These are phyloP conservation scores for Cremastinae sp. DNA, from an alignment of 2,888 invertebrate genomes.

Conservation along the genomic window DNA sequence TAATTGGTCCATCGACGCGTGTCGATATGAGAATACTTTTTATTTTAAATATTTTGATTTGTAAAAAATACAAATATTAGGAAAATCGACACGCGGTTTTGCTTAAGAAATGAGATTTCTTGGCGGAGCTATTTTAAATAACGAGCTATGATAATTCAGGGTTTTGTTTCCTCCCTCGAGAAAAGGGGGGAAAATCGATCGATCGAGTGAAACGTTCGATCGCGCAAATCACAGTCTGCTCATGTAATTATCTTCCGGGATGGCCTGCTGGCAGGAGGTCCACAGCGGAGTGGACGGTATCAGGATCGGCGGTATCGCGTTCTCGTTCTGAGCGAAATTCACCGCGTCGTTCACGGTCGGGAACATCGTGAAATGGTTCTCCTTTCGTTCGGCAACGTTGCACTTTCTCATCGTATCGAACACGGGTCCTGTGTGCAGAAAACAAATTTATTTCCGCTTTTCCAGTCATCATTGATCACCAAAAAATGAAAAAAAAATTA, in stretches of 20 bases:
- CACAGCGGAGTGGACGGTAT: slow-evolving; percentile 66
- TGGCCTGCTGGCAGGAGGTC: slow-evolving; percentile 63
- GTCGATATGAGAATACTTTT: too few relatives aligned
- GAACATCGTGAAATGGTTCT: slow-evolving; percentile 83
- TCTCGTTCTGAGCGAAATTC: slow-evolving; percentile 73
- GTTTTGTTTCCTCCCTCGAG: neutral
- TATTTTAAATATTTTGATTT: too few relatives aligned
- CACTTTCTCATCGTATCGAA: slow-evolving; percentile 85
- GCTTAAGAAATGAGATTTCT: too few relatives aligned
- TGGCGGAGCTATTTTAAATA: too few relatives aligned
- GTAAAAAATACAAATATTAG: too few relatives aligned
- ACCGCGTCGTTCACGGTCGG: slow-evolving; percentile 88
- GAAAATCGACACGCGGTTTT: too few relatives aligned
- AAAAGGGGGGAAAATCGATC: neutral
- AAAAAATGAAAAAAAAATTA: too few relatives aligned
- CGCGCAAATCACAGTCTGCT: slow-evolving; percentile 65
- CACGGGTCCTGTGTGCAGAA: slow-evolving; percentile 82
- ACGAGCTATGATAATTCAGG: slow-evolving; percentile 6
- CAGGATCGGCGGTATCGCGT: slow-evolving; percentile 63
- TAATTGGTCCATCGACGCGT: too few relatives aligned
- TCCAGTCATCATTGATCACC: too few relatives aligned
- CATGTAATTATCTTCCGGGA: slow-evolving; percentile 66
- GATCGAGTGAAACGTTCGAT: neutral
- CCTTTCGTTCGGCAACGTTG: slow-evolving; percentile 82
- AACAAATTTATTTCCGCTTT: slow-evolving; percentile 61